Percentiles rank a stretch among this genome's conserved stretches.
phyloP scores from a whole-genome alignment of 2,113 vertebrate species.

The Apodemus speciosus region DNA sequence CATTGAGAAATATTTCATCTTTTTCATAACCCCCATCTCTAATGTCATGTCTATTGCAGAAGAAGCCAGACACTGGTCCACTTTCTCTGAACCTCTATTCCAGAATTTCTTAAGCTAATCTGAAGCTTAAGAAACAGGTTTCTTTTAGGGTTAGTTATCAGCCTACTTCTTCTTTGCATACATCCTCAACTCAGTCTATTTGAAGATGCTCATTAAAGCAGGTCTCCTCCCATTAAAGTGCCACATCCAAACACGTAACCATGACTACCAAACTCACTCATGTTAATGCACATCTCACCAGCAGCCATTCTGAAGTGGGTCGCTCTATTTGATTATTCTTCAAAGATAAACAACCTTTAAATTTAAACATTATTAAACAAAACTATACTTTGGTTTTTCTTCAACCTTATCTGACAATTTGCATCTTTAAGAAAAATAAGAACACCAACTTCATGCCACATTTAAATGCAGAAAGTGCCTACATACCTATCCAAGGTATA shows the following conservation, averaged over 20 bases:
- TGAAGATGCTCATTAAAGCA: neutral
- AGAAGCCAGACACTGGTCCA: neutral
- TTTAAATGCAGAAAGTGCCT: neutral
- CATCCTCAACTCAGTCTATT: neutral
- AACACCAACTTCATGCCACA: accelerated
- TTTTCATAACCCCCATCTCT: neutral
- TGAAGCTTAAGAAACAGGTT: neutral
- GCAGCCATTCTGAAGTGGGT: too few species aligned
- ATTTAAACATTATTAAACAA: too few species aligned
- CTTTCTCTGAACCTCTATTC: neutral
- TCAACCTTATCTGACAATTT: neutral
- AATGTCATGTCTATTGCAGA: neutral
- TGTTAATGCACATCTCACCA: neutral
- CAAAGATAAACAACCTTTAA: neutral
- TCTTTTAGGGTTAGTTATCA: neutral
- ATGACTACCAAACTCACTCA: neutral
- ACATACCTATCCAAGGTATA: neutral
- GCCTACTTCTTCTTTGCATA: neutral
- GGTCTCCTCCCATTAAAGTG: neutral
- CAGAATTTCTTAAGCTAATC: neutral
- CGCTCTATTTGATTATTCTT: neutral
- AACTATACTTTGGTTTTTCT: neutral
- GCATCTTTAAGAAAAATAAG: neutral
- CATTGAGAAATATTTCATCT: neutral
- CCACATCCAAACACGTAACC: neutral